Percentiles rank a stretch among this genome's conserved stretches.
These are phyloP conservation scores for Myoxocephalus aenaeus DNA, from an alignment of 2,797 vertebrate genomes.

Conservation along the genomic window DNA sequence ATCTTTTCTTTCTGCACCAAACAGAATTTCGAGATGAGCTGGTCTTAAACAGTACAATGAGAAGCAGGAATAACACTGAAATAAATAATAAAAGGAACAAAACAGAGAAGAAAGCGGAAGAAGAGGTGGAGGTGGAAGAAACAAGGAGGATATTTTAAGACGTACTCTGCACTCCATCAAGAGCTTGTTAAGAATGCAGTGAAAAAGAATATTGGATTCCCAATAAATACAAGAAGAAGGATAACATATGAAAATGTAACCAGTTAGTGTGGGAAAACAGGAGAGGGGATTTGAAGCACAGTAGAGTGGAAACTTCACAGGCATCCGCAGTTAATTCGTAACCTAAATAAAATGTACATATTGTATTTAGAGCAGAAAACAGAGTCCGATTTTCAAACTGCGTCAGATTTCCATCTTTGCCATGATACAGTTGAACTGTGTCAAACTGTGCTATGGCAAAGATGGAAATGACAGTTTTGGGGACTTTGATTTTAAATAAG, in stretches of 20 bases:
- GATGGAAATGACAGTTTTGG: neutral
- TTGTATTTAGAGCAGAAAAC: constrained; percentile 2
- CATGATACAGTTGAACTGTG: too few species aligned
- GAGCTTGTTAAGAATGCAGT: constrained; percentile 52
- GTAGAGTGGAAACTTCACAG: constrained; percentile 6
- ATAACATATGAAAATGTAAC: constrained; percentile 43
- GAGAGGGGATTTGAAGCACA: neutral
- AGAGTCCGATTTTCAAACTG: too few species aligned
- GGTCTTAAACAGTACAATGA: constrained; percentile 35
- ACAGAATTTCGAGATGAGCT: constrained; percentile 19
- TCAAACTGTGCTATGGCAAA: neutral
- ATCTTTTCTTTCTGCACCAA: constrained; percentile 3
- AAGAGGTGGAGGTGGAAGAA: constrained; percentile 16
- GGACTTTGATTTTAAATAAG: constrained; percentile 3
- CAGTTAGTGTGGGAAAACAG: constrained; percentile 34
- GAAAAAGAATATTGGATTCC: constrained; percentile 49
- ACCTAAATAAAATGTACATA: constrained; percentile 9
- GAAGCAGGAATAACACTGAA: constrained; percentile 12
- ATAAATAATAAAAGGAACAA: constrained; percentile 36
- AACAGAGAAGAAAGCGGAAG: constrained; percentile 38
- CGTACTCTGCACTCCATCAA: constrained; percentile 50
- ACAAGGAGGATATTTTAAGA: constrained; percentile 55
- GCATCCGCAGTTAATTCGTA: constrained; percentile 4
- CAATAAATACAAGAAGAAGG: constrained; percentile 49
- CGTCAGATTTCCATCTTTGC: too few species aligned